Base-by-base conservation (phyloP, 2,888 invertebrate genomes). In the Axea sp. region DNA sequence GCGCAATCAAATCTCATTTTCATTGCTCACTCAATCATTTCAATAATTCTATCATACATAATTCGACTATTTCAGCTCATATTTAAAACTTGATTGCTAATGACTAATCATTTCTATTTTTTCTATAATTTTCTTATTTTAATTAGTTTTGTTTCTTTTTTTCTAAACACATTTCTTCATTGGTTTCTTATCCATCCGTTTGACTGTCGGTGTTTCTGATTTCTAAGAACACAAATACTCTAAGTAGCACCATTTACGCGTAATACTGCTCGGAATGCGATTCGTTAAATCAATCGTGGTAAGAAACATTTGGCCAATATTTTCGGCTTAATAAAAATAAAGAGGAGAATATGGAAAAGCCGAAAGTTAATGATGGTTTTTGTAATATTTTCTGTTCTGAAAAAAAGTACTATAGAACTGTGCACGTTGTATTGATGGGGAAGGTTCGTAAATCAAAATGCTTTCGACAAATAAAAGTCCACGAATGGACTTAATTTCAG, bases 201-300 rank as follows among this genome's bases (percentile, higher is more conserved):
- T 37, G 74, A 77, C 51, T 62, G 51, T 57, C 53, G 8, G 17
- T 5, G 24, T 73, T 75, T 73, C 47, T 55, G 60, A 43, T 65
- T 73, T 80, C 79, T 81, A 81, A 81, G 80, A 80, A 81, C 79
- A 81, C 79, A 77, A 75, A 77, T 73, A 75, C 39, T 28, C 39
- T 6, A 37, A 30, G 47, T 14, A 4, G n/a, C n/a, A n/a, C n/a
- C n/a, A n/a, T n/a, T n/a, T 51, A 49, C 73, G 73, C 71, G 77
- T 39, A 75, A 76, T 68, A 64, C 47, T 65, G 49, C 39, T 59
- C 74, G 75, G 74, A 78, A 76, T 77, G 73, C 75, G 73, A 75
- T 67, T 55, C 78, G 76, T 77, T 80, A 80, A 80, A 79, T 81
- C 81, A 78, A 49, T 43, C 65, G 65, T 76, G 75, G 75, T 75